phyloP scores from a whole-genome alignment of 2,888 invertebrate species.

The Diplolepis rosae region DNA sequence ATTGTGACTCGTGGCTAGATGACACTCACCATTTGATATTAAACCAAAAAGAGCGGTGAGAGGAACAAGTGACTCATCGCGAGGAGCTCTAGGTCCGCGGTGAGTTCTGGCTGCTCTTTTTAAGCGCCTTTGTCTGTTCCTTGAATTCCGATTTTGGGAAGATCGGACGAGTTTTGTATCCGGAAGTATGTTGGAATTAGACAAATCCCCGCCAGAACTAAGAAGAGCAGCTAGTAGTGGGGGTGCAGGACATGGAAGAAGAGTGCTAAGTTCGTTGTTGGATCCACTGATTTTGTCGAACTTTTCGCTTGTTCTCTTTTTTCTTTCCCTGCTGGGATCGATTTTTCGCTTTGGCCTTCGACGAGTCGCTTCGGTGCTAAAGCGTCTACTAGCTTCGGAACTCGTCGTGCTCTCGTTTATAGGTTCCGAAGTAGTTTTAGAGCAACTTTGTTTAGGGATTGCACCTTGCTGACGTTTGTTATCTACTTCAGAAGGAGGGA shows the following conservation, averaged over 20 bases:
- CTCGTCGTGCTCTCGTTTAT: conserved; percentile 53
- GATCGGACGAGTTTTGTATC: neutral
- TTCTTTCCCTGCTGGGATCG: conserved; percentile 56
- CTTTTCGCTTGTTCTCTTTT: conserved; percentile 73
- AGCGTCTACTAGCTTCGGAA: conserved; percentile 35
- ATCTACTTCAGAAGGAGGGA: conserved; percentile 74
- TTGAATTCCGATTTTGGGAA: conserved; percentile 71
- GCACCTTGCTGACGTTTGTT: conserved; percentile 81
- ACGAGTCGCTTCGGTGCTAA: conserved; percentile 19
- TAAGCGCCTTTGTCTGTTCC: conserved; percentile 76
- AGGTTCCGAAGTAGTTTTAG: conserved; percentile 53
- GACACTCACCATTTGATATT: conserved; percentile 75
- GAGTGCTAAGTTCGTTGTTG: conserved; percentile 80
- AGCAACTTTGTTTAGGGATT: conserved; percentile 81
- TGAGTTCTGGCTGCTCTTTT: conserved; percentile 75
- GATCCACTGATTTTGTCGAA: conserved; percentile 79
- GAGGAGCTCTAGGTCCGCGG: conserved; percentile 46
- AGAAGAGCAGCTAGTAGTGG: conserved; percentile 79
- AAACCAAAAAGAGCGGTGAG: conserved; percentile 72
- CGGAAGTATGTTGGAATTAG: conserved; percentile 39
- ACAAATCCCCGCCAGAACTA: conserved; percentile 76
- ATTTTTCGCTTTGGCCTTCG: conserved; percentile 74
- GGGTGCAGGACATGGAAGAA: conserved; percentile 79
- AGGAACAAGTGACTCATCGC: conserved; percentile 54
- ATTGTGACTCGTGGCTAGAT: conserved; percentile 84